Evolutionary conservation across 1,140 invertebrate species (phyloP).

Genomic region (Tetranychus cinnabarinus): DNA sequence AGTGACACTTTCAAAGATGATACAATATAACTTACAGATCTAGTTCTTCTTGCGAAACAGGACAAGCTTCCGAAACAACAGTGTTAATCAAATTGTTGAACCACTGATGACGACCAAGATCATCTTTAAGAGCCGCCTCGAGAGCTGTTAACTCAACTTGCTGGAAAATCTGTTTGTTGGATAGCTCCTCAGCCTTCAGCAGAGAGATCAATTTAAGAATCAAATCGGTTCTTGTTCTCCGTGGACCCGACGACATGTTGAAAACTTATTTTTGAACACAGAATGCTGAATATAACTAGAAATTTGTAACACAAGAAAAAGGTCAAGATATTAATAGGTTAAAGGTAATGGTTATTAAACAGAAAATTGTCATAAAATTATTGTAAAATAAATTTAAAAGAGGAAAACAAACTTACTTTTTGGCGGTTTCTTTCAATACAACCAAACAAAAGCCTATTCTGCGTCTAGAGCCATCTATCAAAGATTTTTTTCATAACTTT

Average conservation of each 20-base stretch:
- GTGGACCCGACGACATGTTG: background rate
- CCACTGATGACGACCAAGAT: background rate
- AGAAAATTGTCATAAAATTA: too few relatives aligned
- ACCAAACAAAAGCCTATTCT: too few relatives aligned
- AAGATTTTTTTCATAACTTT: too few relatives aligned
- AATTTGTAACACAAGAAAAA: too few relatives aligned
- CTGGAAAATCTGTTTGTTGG: background rate
- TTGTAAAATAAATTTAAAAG: too few relatives aligned
- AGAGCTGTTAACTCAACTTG: background rate
- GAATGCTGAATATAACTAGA: too few relatives aligned
- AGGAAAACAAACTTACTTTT: too few relatives aligned
- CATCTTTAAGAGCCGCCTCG: background rate
- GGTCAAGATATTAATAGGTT: too few relatives aligned
- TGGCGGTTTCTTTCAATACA: too few relatives aligned
- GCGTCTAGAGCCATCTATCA: too few relatives aligned
- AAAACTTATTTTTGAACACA: too few relatives aligned
- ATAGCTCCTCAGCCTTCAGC: background rate
- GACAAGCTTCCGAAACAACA: background rate
- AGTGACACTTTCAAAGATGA: background rate
- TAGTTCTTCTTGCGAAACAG: background rate
- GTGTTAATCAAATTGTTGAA: background rate
- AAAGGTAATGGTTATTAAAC: too few relatives aligned
- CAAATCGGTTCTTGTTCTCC: background rate
- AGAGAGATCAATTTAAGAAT: background rate
- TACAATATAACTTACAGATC: background rate